Evolutionary conservation across 2,797 vertebrate species (phyloP).

Genomic region (Coracias cyanogaster): DNA sequence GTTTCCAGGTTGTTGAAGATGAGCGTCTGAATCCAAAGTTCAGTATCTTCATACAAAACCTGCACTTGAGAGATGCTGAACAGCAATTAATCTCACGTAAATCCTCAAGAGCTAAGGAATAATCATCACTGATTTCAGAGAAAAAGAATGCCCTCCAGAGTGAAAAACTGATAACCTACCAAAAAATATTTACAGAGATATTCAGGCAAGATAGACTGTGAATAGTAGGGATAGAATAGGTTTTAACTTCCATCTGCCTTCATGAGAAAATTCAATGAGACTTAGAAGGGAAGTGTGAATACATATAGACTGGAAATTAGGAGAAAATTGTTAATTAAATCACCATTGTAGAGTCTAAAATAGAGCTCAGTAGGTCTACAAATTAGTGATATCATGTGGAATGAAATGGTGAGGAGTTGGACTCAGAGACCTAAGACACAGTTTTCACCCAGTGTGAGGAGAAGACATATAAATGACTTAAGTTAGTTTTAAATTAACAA

Average conservation of each 20-base stretch:
- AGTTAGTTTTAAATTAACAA: neutral
- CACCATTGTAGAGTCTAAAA: neutral
- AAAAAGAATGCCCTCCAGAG: neutral
- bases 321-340: neutral
- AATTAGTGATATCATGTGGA: neutral
- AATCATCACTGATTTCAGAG: slow-evolving; percentile 4
- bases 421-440: neutral
- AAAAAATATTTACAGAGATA: neutral
- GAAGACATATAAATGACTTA: neutral
- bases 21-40: neutral
- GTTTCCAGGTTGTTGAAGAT: neutral
- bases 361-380: neutral
- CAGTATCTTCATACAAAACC: neutral
- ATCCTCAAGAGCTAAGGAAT: neutral
- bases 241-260: neutral
- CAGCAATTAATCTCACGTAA: neutral
- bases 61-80: neutral
- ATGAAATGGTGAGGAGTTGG: neutral
- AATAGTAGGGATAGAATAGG: neutral
- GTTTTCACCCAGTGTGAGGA: neutral
- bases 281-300: neutral
- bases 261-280: neutral
- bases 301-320: neutral
- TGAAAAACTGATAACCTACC: neutral
- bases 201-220: neutral